Conservation (phyloP, 2,113 vertebrate species). For the Carettochelys insculpta region DNA sequence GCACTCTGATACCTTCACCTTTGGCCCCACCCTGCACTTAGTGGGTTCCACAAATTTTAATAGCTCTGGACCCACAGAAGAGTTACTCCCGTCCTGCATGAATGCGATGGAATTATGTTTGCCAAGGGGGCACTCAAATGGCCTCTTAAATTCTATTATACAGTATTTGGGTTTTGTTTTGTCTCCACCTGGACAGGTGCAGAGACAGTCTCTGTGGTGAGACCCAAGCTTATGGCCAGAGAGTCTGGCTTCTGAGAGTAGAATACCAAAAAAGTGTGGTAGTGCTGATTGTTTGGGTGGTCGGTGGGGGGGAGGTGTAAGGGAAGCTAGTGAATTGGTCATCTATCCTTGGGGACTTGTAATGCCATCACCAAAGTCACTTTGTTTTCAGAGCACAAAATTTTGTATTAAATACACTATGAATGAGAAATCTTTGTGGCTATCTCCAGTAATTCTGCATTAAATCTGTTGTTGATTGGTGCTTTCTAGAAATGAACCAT, state of each 20-base stretch:
- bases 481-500: not conserved
- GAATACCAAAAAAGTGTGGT: not conserved
- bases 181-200: not conserved
- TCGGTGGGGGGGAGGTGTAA: no score
- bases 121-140: not conserved
- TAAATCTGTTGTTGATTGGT: not conserved
- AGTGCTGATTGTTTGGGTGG: not conserved
- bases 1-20: no score
- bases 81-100: no score
- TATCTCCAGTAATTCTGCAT: not conserved
- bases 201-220: not conserved
- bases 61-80: no score
- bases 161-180: not conserved
- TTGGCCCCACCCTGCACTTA: no score
- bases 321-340: not conserved
- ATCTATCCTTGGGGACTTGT: rapidly evolving
- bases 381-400: not conserved
- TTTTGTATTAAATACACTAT: rapidly evolving
- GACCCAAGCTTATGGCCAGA: no score
- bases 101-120: not conserved
- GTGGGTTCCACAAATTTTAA: no score
- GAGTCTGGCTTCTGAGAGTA: not conserved
- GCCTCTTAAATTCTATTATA: rapidly evolving
- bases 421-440: not conserved
- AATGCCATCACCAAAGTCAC: not conserved